Percentiles rank a stretch among this genome's conserved stretches.
These are phyloP conservation scores for Coracopsis vasa DNA, from an alignment of 2,113 vertebrate genomes.

Conservation along the genomic window DNA sequence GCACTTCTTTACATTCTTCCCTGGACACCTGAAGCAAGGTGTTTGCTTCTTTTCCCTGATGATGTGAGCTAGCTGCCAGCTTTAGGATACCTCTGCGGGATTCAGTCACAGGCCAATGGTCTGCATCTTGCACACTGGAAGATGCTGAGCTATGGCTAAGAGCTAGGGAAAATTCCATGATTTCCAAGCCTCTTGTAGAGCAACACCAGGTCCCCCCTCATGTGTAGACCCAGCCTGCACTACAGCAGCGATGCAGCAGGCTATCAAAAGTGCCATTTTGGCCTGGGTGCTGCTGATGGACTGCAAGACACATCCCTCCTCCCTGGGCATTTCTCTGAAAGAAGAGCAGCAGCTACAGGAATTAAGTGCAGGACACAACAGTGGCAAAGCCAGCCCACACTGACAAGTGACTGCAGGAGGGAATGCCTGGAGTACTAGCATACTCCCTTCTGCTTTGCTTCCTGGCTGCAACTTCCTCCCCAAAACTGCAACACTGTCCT, in stretches of 20 bases:
- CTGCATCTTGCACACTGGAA: not conserved
- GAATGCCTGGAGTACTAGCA: not conserved
- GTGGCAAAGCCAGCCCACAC: accelerated
- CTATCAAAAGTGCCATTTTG: not conserved
- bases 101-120: not conserved
- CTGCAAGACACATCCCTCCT: not conserved
- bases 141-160: not conserved
- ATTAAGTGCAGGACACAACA: not conserved
- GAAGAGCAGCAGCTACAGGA: not conserved
- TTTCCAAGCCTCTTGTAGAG: not conserved
- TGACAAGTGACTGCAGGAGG: not conserved
- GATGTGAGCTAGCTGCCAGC: not conserved
- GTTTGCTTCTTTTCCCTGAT: not conserved
- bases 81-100: not conserved
- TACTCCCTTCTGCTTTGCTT: not conserved
- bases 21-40: not conserved
- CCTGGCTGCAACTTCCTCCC: not conserved
- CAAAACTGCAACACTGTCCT: not conserved
- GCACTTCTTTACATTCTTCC: not conserved
- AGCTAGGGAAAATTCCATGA: not conserved
- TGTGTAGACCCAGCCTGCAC: not conserved
- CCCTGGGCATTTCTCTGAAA: not conserved
- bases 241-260: not conserved
- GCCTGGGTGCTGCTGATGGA: not conserved
- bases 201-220: not conserved